Conservation (phyloP, 2,888 invertebrate genomes). For the Agriotes lineatus region DNA sequence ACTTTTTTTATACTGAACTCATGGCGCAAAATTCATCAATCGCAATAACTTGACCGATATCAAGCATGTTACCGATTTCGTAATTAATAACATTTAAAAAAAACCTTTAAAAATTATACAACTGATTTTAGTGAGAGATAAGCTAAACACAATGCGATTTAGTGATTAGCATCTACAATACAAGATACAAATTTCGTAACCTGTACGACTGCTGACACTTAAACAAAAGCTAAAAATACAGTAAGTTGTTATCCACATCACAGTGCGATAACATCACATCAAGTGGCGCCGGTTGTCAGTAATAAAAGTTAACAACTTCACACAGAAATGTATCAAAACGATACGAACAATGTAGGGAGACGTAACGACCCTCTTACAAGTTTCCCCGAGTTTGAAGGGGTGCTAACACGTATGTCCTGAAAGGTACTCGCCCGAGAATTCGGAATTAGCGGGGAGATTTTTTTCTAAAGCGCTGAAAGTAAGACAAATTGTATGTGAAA, state of each 20-base stretch:
- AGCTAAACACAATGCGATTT: too few relatives aligned
- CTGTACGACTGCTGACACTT: too few relatives aligned
- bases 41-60: too few relatives aligned
- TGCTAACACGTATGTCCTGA: conserved; percentile 14
- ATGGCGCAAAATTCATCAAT: too few relatives aligned
- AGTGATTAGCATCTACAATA: too few relatives aligned
- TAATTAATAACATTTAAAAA: too few relatives aligned
- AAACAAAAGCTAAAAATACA: too few relatives aligned
- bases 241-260: background rate
- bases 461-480: conserved; percentile 16
- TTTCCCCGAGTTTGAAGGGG: conserved; percentile 1
- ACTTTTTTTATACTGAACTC: too few relatives aligned
- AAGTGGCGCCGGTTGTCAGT: conserved; percentile 11
- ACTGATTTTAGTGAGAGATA: too few relatives aligned
- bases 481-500: conserved; percentile 28
- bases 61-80: too few relatives aligned
- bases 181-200: too few relatives aligned
- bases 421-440: conserved; percentile 17
- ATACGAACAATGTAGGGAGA: conserved; percentile 17
- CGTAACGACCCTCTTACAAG: conserved; percentile 18
- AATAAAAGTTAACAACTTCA: conserved; percentile 23
- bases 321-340: conserved; percentile 24
- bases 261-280: background rate
- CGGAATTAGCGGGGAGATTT: conserved; percentile 17
- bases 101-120: too few relatives aligned